Conservation (phyloP, 2,113 vertebrate genomes). For the Trichomycterus rosablanca region DNA sequence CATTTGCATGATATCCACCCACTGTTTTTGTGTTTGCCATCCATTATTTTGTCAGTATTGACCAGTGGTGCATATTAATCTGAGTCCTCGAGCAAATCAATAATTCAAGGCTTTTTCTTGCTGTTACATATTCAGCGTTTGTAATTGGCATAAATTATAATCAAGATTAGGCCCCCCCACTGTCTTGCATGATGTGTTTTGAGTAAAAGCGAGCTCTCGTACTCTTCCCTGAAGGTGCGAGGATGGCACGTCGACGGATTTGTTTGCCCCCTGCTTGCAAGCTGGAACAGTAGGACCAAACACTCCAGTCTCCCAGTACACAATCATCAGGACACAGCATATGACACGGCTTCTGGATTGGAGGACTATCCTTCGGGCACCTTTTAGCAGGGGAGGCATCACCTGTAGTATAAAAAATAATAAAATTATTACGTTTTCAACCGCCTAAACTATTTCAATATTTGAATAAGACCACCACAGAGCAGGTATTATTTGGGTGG, state of each 20-base stretch:
- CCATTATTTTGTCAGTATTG: slow-evolving; percentile 14
- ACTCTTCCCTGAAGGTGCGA: slow-evolving; percentile 77
- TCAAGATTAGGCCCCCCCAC: slow-evolving; percentile 4
- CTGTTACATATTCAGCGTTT: background rate
- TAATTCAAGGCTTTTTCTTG: slow-evolving; percentile 19
- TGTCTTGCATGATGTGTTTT: slow-evolving; percentile 12
- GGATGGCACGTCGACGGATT: slow-evolving; percentile 67
- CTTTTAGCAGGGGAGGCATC: slow-evolving; percentile 61
- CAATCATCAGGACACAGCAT: slow-evolving; percentile 75
- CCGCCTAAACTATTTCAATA: background rate
- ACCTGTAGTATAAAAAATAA: slow-evolving; percentile 57
- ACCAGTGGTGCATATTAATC: slow-evolving; percentile 27
- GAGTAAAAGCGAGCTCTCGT: slow-evolving; percentile 25
- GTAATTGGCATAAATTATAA: slow-evolving; percentile 10
- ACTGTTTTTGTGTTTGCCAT: slow-evolving; percentile 12
- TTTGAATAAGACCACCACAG: too few species aligned
- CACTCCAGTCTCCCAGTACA: slow-evolving; percentile 70
- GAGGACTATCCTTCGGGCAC: slow-evolving; percentile 61
- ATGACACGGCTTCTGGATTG: slow-evolving; percentile 63
- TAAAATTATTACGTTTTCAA: background rate
- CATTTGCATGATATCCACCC: slow-evolving; percentile 25
- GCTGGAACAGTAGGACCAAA: slow-evolving; percentile 74
- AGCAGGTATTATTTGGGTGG: too few species aligned
- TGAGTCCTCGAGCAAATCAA: slow-evolving; percentile 16
- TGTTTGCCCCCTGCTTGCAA: slow-evolving; percentile 73